A percentile compares a stretch with the other conserved stretches of the same genome.
phyloP scores from a whole-genome alignment of 2,797 vertebrate species.

The Acanthurus leucopareius region DNA sequence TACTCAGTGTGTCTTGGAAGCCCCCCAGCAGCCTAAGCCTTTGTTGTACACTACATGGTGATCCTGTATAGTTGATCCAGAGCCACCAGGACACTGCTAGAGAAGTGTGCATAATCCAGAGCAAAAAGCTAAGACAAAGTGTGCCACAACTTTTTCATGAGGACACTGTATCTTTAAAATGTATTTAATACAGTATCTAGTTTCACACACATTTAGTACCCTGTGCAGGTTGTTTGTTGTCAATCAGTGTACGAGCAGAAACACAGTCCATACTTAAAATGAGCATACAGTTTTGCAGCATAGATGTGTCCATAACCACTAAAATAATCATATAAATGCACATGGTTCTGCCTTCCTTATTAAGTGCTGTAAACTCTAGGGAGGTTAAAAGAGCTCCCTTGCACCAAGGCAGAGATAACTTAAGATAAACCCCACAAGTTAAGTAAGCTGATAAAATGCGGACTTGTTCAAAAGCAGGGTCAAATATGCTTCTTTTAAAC shows the following conservation, averaged over 20 bases:
- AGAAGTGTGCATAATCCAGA: not conserved
- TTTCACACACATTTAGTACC: not conserved
- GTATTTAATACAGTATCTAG: not conserved
- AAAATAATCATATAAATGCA: not conserved
- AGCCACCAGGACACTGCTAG: not conserved
- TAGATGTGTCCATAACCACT: not conserved
- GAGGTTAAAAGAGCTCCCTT: too few species aligned
- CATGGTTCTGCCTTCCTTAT: not conserved
- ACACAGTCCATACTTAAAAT: not conserved
- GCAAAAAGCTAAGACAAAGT: not conserved
- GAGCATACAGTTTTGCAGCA: not conserved
- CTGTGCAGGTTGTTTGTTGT: slow-evolving; percentile 3
- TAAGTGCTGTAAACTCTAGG: not conserved
- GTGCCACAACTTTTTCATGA: not conserved
- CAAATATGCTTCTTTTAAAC: too few species aligned
- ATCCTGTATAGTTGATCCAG: too few species aligned
- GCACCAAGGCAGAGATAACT: too few species aligned
- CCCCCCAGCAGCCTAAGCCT: too few species aligned
- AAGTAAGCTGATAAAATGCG: too few species aligned
- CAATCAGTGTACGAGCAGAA: too few species aligned
- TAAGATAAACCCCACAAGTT: too few species aligned
- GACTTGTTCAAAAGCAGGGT: too few species aligned
- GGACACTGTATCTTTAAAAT: too few species aligned
- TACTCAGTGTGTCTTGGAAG: too few species aligned
- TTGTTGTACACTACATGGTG: too few species aligned